Evolutionary conservation across 2,888 invertebrate species (phyloP).

Genomic region (Machimus rusticus): DNA sequence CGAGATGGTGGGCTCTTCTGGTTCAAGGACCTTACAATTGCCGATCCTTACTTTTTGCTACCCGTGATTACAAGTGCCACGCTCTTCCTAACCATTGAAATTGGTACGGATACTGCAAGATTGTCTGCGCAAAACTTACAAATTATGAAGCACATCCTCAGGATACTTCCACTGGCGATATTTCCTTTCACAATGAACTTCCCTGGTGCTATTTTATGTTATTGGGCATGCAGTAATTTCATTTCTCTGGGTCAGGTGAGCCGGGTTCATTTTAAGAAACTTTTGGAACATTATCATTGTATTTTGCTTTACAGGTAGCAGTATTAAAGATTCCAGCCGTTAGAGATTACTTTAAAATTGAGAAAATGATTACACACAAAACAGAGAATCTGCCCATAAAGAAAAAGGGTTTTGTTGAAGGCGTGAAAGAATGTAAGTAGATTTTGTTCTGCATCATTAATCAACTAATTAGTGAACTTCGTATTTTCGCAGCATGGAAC

Average conservation of each 20-base stretch:
- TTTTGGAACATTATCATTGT: neutral
- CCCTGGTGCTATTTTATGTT: conserved; percentile 85
- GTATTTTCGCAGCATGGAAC: conserved; percentile 71
- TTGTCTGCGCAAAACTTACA: conserved; percentile 73
- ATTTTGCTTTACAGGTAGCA: conserved; percentile 64
- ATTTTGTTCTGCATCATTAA: neutral
- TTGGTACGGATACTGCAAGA: conserved; percentile 79
- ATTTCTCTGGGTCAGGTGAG: conserved; percentile 78
- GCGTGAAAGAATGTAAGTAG: conserved; percentile 79
- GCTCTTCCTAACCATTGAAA: conserved; percentile 80
- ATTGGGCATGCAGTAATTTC: conserved; percentile 89
- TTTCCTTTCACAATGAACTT: conserved; percentile 89
- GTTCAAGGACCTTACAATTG: conserved; percentile 90
- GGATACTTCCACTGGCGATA: conserved; percentile 79
- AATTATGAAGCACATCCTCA: conserved; percentile 76
- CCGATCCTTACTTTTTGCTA: conserved; percentile 88
- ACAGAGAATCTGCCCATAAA: conserved; percentile 70
- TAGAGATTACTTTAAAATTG: conserved; percentile 79
- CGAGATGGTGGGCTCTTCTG: conserved; percentile 87
- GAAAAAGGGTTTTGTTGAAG: conserved; percentile 80
- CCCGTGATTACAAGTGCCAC: conserved; percentile 87
- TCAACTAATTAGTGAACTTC: neutral
- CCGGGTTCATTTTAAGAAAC: neutral
- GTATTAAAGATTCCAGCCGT: conserved; percentile 78
- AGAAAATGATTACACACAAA: conserved; percentile 67